A percentile compares a stretch with the other conserved stretches of the same genome.
phyloP scores from a whole-genome alignment of 2,797 vertebrate genomes.

The Schizopygopsis malacanthus region DNA sequence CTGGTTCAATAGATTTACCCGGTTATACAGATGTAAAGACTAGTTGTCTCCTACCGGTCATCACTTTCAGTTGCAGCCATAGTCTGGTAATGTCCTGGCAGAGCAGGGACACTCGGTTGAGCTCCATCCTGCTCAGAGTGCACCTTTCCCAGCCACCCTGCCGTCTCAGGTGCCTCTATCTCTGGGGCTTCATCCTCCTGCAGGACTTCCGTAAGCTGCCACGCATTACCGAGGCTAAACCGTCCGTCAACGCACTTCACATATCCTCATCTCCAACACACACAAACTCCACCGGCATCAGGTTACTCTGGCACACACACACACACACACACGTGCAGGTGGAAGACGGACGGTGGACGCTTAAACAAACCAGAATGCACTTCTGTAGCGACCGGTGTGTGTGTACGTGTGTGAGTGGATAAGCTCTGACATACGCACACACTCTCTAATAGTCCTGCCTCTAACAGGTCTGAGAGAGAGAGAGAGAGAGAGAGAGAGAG shows the following conservation, averaged over 20 bases:
- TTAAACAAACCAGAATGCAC: constrained; percentile 35
- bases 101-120: constrained; percentile 61
- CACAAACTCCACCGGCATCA: constrained; percentile 39
- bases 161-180: constrained; percentile 52
- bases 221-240: constrained; percentile 36
- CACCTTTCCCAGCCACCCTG: constrained; percentile 34
- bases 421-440: constrained; percentile 33
- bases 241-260: constrained; percentile 46
- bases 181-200: constrained; percentile 42
- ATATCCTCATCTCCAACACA: constrained; percentile 52
- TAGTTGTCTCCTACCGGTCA: constrained; percentile 66
- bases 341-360: constrained; percentile 17
- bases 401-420: constrained; percentile 16
- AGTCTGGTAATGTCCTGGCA: constrained; percentile 63
- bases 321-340: constrained; percentile 40
- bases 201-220: constrained; percentile 22
- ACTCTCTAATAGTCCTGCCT: constrained; percentile 37
- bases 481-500: constrained; percentile 5
- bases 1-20: background rate
- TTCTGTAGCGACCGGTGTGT: constrained; percentile 23
- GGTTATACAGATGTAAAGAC: background rate
- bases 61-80: constrained; percentile 63
- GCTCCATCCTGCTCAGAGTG: constrained; percentile 53
- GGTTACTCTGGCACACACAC: constrained; percentile 48
- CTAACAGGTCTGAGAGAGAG: constrained; percentile 32